These are phyloP conservation scores for Carollia perspicillata DNA, from an alignment of 2,113 vertebrate genomes.

Conservation along the genomic window DNA sequence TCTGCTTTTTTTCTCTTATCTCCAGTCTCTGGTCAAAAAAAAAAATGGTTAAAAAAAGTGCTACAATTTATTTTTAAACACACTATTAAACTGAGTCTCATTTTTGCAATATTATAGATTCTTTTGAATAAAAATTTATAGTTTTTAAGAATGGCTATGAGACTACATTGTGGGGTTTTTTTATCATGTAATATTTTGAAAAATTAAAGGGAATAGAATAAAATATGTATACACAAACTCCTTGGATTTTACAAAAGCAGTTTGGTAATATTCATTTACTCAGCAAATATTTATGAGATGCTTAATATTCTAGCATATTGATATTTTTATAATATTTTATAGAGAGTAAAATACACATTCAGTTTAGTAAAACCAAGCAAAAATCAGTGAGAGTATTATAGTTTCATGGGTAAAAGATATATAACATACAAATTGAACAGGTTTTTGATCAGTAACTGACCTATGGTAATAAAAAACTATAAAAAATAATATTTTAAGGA, in stretches of 20 bases:
- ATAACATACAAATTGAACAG: background rate
- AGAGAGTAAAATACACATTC: background rate
- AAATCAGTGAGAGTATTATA: background rate
- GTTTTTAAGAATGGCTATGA: slow-evolving; percentile 68
- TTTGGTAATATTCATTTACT: slow-evolving; percentile 16
- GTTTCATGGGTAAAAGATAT: background rate
- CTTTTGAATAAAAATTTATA: slow-evolving; percentile 73
- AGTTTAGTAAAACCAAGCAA: background rate
- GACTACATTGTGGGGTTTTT: slow-evolving; percentile 49
- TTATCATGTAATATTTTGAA: slow-evolving; percentile 60
- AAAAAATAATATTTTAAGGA: background rate
- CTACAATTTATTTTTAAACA: slow-evolving; percentile 58
- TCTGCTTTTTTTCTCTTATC: background rate
- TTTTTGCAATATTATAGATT: slow-evolving; percentile 71
- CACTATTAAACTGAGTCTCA: slow-evolving; percentile 43
- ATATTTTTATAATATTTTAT: background rate
- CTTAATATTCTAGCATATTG: background rate
- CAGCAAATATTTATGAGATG: background rate
- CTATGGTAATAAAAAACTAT: background rate
- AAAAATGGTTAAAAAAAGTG: slow-evolving; percentile 41
- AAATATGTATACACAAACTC: background rate
- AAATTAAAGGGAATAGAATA: slow-evolving; percentile 16
- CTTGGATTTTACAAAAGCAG: background rate
- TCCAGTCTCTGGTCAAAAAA: slow-evolving; percentile 57
- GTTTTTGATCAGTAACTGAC: background rate